These are phyloP conservation scores for Bradypus variegatus DNA, from an alignment of 2,797 vertebrate species.

Conservation along the genomic window DNA sequence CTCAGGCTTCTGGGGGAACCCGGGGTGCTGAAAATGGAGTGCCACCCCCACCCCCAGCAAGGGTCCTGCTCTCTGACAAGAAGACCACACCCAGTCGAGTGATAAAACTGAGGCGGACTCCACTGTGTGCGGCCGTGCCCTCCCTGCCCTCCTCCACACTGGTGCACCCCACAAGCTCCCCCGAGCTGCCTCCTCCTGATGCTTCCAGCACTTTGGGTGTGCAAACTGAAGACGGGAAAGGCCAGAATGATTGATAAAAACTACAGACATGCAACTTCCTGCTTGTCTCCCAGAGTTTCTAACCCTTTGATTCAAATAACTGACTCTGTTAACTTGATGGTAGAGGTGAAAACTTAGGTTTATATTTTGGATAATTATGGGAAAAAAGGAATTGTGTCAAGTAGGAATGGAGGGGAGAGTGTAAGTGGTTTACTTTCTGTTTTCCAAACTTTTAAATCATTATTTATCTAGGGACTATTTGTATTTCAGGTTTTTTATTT, in stretches of 20 bases:
- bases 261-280: not conserved
- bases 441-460: constrained; percentile 6
- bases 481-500: constrained; percentile 20
- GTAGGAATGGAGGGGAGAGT: not conserved
- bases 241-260: constrained; percentile 26
- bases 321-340: not conserved
- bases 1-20: not conserved
- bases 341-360: not conserved
- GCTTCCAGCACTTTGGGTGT: not conserved
- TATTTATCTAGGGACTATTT: constrained; percentile 9
- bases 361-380: not conserved
- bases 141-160: not conserved
- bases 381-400: not conserved
- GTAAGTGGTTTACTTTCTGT: not conserved
- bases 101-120: constrained; percentile 71
- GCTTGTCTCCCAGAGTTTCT: not conserved
- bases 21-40: constrained; percentile 28
- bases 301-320: fast-evolving
- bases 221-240: not conserved
- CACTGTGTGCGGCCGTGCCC: not conserved
- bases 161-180: not conserved
- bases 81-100: constrained; percentile 19
- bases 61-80: not conserved
- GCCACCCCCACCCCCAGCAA: not conserved
- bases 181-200: not conserved